These are phyloP conservation scores for Nebria brevicollis DNA, from an alignment of 2,888 invertebrate genomes.

Conservation along the genomic window DNA sequence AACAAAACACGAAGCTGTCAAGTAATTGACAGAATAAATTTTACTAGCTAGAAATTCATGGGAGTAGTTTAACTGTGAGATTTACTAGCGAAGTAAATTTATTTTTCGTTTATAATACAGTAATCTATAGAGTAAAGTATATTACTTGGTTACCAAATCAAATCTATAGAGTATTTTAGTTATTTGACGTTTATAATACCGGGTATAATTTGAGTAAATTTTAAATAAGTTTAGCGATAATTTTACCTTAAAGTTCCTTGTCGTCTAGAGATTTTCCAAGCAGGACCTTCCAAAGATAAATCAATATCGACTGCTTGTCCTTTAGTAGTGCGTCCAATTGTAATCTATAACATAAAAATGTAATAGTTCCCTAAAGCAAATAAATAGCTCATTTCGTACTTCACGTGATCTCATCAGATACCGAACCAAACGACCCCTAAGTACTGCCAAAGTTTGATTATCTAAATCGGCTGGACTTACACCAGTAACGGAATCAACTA, in stretches of 20 bases:
- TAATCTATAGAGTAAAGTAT: too few species aligned
- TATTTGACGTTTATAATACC: too few species aligned
- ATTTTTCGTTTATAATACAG: too few species aligned
- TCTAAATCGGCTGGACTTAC: conserved; percentile 90
- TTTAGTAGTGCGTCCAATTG: conserved; percentile 89
- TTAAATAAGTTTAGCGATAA: not conserved
- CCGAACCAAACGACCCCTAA: conserved; percentile 90
- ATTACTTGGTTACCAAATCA: too few species aligned
- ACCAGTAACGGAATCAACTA: conserved; percentile 90
- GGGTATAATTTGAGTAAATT: too few species aligned
- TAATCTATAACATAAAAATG: conserved; percentile 72
- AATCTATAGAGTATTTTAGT: too few species aligned
- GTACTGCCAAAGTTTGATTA: conserved; percentile 90
- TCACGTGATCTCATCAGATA: conserved; percentile 95
- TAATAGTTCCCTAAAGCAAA: not conserved
- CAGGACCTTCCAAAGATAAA: conserved; percentile 91
- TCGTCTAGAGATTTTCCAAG: conserved; percentile 91
- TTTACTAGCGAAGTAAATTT: too few species aligned
- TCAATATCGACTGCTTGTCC: conserved; percentile 94
- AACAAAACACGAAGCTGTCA: too few species aligned
- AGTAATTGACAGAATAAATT: too few species aligned
- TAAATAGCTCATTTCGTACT: conserved; percentile 60
- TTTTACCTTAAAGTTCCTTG: conserved; percentile 84
- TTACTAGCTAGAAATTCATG: too few species aligned
- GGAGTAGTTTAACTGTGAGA: too few species aligned